These are phyloP conservation scores for Falco rusticolus DNA, from an alignment of 2,797 vertebrate genomes.

Conservation along the genomic window DNA sequence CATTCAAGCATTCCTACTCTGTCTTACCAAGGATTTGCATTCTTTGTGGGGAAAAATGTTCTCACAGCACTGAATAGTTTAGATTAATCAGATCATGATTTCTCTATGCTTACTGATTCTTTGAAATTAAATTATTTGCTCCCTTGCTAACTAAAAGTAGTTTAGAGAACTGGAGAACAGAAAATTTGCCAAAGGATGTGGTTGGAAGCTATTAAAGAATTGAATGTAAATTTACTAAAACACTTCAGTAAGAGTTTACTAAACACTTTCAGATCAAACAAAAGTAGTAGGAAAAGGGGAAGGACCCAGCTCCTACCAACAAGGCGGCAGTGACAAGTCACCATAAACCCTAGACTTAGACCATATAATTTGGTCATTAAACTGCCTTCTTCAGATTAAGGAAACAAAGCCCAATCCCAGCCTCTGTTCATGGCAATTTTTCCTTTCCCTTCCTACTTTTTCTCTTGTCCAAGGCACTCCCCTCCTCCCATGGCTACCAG, in stretches of 20 bases:
- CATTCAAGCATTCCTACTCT: not conserved
- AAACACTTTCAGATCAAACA: not conserved
- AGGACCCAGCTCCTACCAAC: not conserved
- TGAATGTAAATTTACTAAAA: not conserved
- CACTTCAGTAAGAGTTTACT: not conserved
- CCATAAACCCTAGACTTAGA: not conserved
- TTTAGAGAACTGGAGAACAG: not conserved
- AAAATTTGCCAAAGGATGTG: not conserved
- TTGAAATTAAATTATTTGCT: slow-evolving; percentile 28
- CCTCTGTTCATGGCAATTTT: not conserved
- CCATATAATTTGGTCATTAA: not conserved
- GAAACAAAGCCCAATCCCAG: not conserved
- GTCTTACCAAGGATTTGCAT: slow-evolving; percentile 5
- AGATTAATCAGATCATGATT: slow-evolving; percentile 15
- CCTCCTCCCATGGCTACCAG: not conserved
- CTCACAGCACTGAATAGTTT: not conserved
- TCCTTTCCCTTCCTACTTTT: rapidly evolving
- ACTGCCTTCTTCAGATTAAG: not conserved
- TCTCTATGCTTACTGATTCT: not conserved
- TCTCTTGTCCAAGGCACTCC: not conserved
- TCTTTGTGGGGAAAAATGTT: not conserved
- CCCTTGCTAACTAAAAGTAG: not conserved
- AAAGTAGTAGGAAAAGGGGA: not conserved
- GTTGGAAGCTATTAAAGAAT: not conserved
- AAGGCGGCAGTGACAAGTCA: not conserved